Conservation (phyloP, 2,797 vertebrate genomes). For the Cheirogaleus major region DNA sequence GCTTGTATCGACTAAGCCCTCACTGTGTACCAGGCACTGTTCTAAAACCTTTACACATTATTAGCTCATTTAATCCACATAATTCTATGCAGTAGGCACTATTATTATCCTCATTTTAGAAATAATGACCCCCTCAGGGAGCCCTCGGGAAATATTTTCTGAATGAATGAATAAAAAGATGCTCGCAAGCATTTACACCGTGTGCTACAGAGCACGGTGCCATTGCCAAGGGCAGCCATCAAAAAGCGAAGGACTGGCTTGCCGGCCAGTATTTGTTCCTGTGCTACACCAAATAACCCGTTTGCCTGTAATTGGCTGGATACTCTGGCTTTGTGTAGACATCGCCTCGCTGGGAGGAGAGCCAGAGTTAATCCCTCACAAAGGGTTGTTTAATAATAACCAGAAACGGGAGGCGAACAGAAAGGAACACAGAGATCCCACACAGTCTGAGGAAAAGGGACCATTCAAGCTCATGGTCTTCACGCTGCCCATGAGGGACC, state of each 20-base stretch:
- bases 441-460: conserved; percentile 30
- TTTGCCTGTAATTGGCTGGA: conserved; percentile 53
- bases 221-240: conserved; percentile 53
- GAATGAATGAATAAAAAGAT: conserved; percentile 62
- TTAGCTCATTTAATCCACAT: conserved; percentile 59
- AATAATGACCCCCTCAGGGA: conserved; percentile 53
- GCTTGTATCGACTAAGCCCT: not conserved
- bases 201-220: not conserved
- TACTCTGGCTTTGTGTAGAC: conserved; percentile 65
- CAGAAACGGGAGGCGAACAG: conserved; percentile 63
- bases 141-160: conserved; percentile 65
- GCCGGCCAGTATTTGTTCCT: conserved; percentile 49
- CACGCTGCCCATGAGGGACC: not conserved
- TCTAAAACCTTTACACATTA: conserved; percentile 38
- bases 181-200: not conserved
- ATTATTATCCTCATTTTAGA: conserved; percentile 53
- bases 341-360: conserved; percentile 58
- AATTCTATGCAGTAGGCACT: conserved; percentile 40
- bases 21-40: not conserved
- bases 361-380: conserved; percentile 70
- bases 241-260: conserved; percentile 44
- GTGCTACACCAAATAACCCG: conserved; percentile 50
- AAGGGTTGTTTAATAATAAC: conserved; percentile 73
- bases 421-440: conserved; percentile 56
- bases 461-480: not conserved